A percentile compares a stretch with the other conserved stretches of the same genome.
Evolutionary conservation across 1,140 invertebrate genomes (phyloP).

Genomic region (Drosophila nebulosa): DNA sequence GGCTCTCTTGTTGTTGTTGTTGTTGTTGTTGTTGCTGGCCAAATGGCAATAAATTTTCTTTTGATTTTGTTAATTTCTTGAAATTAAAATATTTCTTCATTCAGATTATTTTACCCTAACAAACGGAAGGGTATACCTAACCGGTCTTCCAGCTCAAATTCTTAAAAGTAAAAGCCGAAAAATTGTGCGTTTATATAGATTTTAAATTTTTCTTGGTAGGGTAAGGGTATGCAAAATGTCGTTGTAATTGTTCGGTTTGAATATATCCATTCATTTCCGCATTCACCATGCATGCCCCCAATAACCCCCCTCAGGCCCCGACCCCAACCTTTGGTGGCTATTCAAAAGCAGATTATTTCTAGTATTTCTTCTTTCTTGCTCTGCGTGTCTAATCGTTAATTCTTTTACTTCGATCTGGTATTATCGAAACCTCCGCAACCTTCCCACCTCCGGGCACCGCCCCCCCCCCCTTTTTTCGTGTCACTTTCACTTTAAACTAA

Average conservation of each 20-base stretch:
- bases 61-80: slow-evolving; percentile 62
- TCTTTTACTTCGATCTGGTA: slow-evolving; percentile 28
- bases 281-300: no score
- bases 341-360: slow-evolving; percentile 35
- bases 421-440: slow-evolving; percentile 12
- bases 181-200: no score
- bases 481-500: slow-evolving; percentile 47
- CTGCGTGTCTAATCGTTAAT: slow-evolving; percentile 62
- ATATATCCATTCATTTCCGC: slow-evolving; percentile 37
- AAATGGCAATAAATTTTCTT: slow-evolving; percentile 63
- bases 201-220: no score
- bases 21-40: slow-evolving; percentile 24
- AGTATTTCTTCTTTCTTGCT: neutral
- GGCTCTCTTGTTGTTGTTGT: slow-evolving; percentile 28
- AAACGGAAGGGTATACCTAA: neutral
- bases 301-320: neutral
- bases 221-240: no score
- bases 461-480: neutral
- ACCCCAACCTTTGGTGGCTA: neutral
- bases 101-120: slow-evolving; percentile 17
- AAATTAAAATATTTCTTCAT: slow-evolving; percentile 53
- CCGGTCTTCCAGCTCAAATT: no score
- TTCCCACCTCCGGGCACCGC: neutral
- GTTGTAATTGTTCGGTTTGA: no score
- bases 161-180: no score